Base-by-base conservation (phyloP, 1,140 invertebrate genomes). In the Medauroidea extradentata region DNA sequence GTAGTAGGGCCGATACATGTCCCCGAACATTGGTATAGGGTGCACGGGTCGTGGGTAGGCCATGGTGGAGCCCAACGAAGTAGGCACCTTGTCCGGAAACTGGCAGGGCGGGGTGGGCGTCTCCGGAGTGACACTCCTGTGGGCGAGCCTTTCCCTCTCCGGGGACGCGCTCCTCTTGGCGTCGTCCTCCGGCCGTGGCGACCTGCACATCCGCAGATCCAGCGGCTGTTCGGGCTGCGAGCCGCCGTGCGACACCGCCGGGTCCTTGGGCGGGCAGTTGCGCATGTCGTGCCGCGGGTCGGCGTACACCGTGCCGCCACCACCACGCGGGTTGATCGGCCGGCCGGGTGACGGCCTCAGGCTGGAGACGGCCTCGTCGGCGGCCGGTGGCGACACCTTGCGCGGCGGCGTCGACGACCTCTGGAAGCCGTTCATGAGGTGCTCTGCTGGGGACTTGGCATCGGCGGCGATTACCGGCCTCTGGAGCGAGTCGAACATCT, bases 21-120 rank as follows among this genome's bases (percentile, higher is more conserved):
- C 82, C 61, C 88, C 87, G 14, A 91, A 73, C 27, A 91, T 77
- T 3, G 39, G 27, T 74, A 90, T 83, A 0, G 89, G 89, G 67
- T 91, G 87, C 13, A 90, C 85, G 0, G 88, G 86, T 69, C 84
- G 77, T 0, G 89, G 87, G 63, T 90, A 91, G 1, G 86, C 86
- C 80, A 91, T 84, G n/a, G 81, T 79, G 14, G 80, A 82, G 25
- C 4, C 34, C 38, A 24, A 4, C 19, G 48, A 27, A 7, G 48
- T 14, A 18, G 14, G 48, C 43, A 21, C 8, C 8, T 21, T 16
- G 7, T 9, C 16, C 1, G 1, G 43, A 16, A 14, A 16, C 39
- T 41, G 39, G 13, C 13, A 16, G 7, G 43, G 43, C 7, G 43
- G 43, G 7, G 16, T 16, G 8, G 1, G 1, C 1, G 8, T 1